Conservation (phyloP, 2,113 vertebrate species). For the Upupa epops region DNA sequence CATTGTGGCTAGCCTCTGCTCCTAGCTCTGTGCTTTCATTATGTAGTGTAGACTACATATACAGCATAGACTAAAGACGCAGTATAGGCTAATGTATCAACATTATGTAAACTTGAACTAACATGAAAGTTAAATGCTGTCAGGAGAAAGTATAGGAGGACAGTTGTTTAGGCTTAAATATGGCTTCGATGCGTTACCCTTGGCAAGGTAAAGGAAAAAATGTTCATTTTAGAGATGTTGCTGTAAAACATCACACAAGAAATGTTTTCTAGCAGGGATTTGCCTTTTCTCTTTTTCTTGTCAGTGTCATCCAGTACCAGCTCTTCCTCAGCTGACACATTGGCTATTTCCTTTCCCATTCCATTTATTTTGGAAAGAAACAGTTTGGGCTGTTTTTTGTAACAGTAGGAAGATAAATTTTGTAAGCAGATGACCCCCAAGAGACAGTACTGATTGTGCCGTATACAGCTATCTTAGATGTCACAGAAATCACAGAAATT, state of each 20-base stretch:
- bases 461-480: neutral
- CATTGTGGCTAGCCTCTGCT: neutral
- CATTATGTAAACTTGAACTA: constrained; percentile 29
- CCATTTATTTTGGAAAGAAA: constrained; percentile 15
- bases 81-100: neutral
- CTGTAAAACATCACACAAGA: neutral
- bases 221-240: neutral
- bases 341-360: constrained; percentile 3
- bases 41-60: neutral
- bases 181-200: neutral
- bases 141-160: neutral
- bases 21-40: neutral
- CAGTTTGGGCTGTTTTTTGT: neutral
- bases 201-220: neutral
- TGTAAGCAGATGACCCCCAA: neutral
- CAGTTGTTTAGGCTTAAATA: neutral
- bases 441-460: neutral
- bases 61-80: neutral
- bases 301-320: neutral
- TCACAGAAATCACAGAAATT: neutral
- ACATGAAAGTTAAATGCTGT: neutral
- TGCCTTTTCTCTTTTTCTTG: constrained; percentile 1
- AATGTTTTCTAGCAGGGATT: neutral
- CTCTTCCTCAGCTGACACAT: constrained; percentile 2
- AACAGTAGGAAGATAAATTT: constrained; percentile 23